A percentile compares a stretch with the other conserved stretches of the same genome.
phyloP scores from a whole-genome alignment of 2,113 vertebrate genomes.

The Aphyosemion australe region DNA sequence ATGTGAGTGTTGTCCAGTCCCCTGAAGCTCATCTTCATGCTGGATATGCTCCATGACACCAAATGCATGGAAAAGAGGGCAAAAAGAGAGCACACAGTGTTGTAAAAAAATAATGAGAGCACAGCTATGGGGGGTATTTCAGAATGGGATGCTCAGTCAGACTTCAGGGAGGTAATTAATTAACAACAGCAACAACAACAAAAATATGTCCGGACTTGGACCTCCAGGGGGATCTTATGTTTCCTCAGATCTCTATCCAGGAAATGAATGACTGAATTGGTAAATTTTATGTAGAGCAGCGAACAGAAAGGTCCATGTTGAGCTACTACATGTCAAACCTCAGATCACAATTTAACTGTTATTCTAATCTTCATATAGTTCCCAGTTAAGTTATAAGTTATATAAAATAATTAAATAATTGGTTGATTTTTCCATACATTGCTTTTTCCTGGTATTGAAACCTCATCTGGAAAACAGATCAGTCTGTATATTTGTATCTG shows the following conservation, averaged over 20 bases:
- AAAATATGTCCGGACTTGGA: constrained; percentile 71
- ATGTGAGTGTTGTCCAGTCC: constrained; percentile 24
- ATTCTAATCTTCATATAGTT: neutral
- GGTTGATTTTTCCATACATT: neutral
- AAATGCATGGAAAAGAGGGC: constrained; percentile 61
- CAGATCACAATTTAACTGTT: constrained; percentile 23
- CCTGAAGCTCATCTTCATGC: constrained; percentile 47
- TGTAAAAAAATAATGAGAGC: constrained; percentile 59
- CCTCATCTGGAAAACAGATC: neutral
- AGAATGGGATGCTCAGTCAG: constrained; percentile 67
- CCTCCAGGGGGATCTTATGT: constrained; percentile 62
- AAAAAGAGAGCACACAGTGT: constrained; percentile 45
- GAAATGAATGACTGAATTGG: constrained; percentile 50
- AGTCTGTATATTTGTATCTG: neutral
- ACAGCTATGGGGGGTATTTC: constrained; percentile 65
- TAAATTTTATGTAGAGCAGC: constrained; percentile 41
- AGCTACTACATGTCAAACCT: constrained; percentile 26
- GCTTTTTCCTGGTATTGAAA: neutral
- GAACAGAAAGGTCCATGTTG: constrained; percentile 33
- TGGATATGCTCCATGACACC: constrained; percentile 49
- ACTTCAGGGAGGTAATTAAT: constrained; percentile 82
- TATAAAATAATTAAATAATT: too few species aligned
- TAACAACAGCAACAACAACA: constrained; percentile 82
- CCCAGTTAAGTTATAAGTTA: too few species aligned
- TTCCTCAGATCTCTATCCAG: constrained; percentile 76